phyloP scores from a whole-genome alignment of 2,888 invertebrate species.

The Esperia sulphurella region DNA sequence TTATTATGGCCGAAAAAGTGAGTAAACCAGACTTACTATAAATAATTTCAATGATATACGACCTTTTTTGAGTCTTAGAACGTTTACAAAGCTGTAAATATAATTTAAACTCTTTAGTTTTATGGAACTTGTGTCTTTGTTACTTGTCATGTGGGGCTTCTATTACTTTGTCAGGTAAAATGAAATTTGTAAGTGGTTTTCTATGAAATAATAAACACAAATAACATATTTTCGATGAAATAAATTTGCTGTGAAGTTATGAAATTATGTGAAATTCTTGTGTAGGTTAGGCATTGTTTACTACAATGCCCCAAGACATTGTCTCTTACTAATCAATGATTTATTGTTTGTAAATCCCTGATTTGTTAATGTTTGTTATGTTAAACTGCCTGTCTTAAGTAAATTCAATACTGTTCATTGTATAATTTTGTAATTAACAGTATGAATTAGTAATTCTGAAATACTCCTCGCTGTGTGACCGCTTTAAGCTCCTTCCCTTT shows the following conservation, averaged over 20 bases:
- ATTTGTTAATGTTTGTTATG: no score
- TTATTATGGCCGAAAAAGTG: slow-evolving; percentile 53
- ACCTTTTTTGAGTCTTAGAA: neutral
- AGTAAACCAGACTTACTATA: slow-evolving; percentile 15
- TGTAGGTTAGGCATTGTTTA: slow-evolving; percentile 7
- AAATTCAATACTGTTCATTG: no score
- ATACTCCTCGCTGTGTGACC: no score
- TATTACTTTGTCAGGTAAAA: slow-evolving; percentile 26
- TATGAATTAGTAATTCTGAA: no score
- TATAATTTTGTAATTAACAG: no score
- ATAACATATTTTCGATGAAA: neutral
- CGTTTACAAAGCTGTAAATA: neutral
- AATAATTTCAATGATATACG: neutral
- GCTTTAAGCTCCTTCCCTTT: no score
- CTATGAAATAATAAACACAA: slow-evolving; percentile 6
- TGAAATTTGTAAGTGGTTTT: slow-evolving; percentile 30
- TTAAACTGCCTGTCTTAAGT: no score
- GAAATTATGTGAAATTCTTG: slow-evolving; percentile 24
- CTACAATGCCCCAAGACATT: no score
- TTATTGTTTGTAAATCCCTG: no score
- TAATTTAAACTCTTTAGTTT: neutral
- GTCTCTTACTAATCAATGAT: no score
- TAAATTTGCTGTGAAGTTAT: slow-evolving; percentile 13
- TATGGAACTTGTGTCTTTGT: neutral
- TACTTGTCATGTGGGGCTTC: slow-evolving; percentile 9